A percentile compares a stretch with the other conserved stretches of the same genome.
Evolutionary conservation across 1,140 invertebrate genomes (phyloP).

Genomic region (Lethrus apterus): DNA sequence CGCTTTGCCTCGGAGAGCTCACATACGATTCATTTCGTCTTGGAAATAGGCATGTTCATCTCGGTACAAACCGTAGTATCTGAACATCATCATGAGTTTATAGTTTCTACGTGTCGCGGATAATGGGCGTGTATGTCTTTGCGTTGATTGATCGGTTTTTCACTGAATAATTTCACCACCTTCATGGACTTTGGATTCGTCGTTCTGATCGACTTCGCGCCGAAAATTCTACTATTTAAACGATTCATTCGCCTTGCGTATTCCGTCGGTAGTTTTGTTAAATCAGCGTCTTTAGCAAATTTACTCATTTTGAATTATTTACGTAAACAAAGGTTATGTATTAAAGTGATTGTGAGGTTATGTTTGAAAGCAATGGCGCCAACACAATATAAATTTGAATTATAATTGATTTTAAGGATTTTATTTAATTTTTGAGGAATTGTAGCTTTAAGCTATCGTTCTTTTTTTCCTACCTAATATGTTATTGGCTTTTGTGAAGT

Average conservation of each 20-base stretch:
- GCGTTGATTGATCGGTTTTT: constrained; percentile 65
- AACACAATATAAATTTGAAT: too few relatives aligned
- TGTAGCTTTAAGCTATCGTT: too few relatives aligned
- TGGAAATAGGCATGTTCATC: constrained; percentile 90
- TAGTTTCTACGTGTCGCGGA: constrained; percentile 71
- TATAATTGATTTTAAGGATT: too few relatives aligned
- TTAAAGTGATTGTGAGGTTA: not conserved
- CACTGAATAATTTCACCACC: constrained; percentile 72
- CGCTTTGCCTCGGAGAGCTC: constrained; percentile 70
- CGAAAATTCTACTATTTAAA: constrained; percentile 83
- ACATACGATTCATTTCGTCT: constrained; percentile 76
- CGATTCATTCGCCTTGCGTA: constrained; percentile 82
- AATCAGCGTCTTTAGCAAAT: constrained; percentile 57
- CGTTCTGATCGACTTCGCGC: constrained; percentile 71
- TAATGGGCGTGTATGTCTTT: constrained; percentile 77
- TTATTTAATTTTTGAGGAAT: too few relatives aligned
- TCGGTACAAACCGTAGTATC: constrained; percentile 72
- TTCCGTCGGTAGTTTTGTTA: constrained; percentile 60
- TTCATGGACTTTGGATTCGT: constrained; percentile 70
- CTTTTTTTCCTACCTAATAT: too few relatives aligned
- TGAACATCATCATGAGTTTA: constrained; percentile 59
- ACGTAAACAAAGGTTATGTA: not conserved
- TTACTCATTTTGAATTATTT: constrained; percentile 33
- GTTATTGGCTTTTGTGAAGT: too few relatives aligned
- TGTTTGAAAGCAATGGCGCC: not conserved